These are phyloP conservation scores for Umimayanthus kanabou DNA, from an alignment of 92 coral and sea anemone species.

Conservation along the genomic window DNA sequence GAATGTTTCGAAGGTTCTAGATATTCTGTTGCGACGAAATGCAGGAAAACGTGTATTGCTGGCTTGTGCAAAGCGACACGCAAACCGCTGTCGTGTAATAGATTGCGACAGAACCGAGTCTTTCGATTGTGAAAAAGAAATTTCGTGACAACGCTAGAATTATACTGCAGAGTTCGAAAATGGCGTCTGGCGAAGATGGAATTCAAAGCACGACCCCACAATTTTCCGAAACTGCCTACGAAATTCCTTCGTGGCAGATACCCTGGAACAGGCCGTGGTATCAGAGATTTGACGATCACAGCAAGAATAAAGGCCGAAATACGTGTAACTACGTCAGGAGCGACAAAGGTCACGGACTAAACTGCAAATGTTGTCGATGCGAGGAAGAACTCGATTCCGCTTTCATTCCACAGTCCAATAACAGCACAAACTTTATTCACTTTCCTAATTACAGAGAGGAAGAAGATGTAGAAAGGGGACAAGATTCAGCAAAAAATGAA, in stretches of 20 bases:
- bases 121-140: constrained; percentile 5
- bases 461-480: constrained; percentile 40
- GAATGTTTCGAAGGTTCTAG: constrained; percentile 21
- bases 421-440: constrained; percentile 52
- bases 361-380: constrained; percentile 74
- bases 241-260: constrained; percentile 90
- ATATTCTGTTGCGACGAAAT: neutral
- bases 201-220: constrained; percentile 18
- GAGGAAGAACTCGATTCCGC: constrained; percentile 86
- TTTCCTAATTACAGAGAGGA: constrained; percentile 52
- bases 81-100: constrained; percentile 18
- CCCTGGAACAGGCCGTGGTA: constrained; percentile 92
- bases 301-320: constrained; percentile 34
- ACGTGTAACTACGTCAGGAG: constrained; percentile 55
- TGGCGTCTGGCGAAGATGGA: constrained; percentile 27
- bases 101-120: neutral
- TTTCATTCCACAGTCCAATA: constrained; percentile 65
- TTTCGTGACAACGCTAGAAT: neutral
- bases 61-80: neutral
- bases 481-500: constrained; percentile 28
- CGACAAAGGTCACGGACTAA: constrained; percentile 66
- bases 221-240: constrained; percentile 54
- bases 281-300: constrained; percentile 54
- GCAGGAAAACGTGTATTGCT: constrained; percentile 9
- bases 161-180: neutral